A percentile compares a stretch with the other conserved stretches of the same genome.
These are phyloP conservation scores for Decapterus maruadsi DNA, from an alignment of 2,797 vertebrate genomes.

Conservation along the genomic window DNA sequence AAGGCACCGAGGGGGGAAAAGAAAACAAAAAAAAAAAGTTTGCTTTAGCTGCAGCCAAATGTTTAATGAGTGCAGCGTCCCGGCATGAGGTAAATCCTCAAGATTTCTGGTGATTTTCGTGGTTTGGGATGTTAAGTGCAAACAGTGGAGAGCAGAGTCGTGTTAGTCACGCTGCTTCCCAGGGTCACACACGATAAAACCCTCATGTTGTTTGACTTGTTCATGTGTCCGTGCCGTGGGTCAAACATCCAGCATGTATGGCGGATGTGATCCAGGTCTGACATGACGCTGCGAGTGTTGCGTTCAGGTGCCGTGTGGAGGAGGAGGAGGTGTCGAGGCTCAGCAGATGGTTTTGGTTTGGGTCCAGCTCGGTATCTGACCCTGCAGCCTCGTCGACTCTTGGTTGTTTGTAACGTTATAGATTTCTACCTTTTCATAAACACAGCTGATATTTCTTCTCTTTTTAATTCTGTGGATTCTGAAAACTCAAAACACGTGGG, in stretches of 20 bases:
- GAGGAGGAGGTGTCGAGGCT: not conserved
- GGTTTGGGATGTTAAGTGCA: not conserved
- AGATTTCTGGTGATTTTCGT: not conserved
- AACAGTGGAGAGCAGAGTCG: not conserved
- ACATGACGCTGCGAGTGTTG: not conserved
- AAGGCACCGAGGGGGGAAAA: not conserved
- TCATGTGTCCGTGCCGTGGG: not conserved
- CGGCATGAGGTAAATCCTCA: not conserved
- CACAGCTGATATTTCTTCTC: not conserved
- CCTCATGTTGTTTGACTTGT: not conserved
- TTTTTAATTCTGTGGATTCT: not conserved
- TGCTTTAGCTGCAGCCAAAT: not conserved
- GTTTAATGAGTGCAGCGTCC: not conserved
- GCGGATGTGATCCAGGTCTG: slow-evolving; percentile 1
- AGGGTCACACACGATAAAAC: not conserved
- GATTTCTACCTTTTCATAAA: not conserved
- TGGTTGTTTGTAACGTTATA: not conserved
- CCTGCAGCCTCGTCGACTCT: not conserved
- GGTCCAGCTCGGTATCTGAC: not conserved
- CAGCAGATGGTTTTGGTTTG: slow-evolving; percentile 28
- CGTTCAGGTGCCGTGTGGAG: not conserved
- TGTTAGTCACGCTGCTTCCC: slow-evolving; percentile 6
- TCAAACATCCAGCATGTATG: not conserved
- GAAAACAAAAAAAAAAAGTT: not conserved
- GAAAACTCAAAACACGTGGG: not conserved